Evolutionary conservation across 1,140 invertebrate genomes (phyloP).

Genomic region (Papilio dardanus): DNA sequence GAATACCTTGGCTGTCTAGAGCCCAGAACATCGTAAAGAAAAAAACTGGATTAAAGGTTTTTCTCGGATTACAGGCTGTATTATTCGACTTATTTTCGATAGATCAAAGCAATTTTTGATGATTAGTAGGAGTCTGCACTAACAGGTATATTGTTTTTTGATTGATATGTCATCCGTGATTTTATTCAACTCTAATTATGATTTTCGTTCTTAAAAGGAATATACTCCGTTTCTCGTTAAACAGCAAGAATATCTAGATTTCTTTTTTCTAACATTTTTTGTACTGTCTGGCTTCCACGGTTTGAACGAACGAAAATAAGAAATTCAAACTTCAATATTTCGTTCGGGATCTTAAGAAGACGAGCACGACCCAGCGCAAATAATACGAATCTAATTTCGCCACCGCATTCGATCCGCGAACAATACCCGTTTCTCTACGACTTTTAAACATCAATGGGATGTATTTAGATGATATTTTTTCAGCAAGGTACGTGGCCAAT

Average conservation of each 20-base stretch:
- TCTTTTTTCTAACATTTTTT: not conserved
- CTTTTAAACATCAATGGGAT: constrained; percentile 80
- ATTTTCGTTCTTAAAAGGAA: not conserved
- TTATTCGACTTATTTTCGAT: too few relatives aligned
- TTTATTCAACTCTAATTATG: not conserved
- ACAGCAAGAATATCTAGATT: not conserved
- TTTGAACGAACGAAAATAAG: not conserved
- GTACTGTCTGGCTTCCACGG: not conserved
- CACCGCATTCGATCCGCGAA: constrained; percentile 70
- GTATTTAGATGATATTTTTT: constrained; percentile 81
- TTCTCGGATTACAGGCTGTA: not conserved
- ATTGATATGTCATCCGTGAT: not conserved
- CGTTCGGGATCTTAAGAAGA: constrained; percentile 11
- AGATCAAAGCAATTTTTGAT: too few relatives aligned
- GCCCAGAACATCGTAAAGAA: not conserved
- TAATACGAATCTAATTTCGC: constrained; percentile 80
- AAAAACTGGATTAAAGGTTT: not conserved
- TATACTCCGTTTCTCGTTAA: not conserved
- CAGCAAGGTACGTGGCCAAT: constrained; percentile 56
- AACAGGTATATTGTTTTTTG: too few relatives aligned
- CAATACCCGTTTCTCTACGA: constrained; percentile 75
- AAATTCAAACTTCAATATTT: constrained; percentile 55
- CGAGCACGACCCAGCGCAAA: constrained; percentile 40
- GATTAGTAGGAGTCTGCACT: not conserved
- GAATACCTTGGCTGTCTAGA: not conserved